Percentiles rank a stretch among this genome's conserved stretches.
phyloP scores from a whole-genome alignment of 2,113 vertebrate species.

The Brachypteracias leptosomus region DNA sequence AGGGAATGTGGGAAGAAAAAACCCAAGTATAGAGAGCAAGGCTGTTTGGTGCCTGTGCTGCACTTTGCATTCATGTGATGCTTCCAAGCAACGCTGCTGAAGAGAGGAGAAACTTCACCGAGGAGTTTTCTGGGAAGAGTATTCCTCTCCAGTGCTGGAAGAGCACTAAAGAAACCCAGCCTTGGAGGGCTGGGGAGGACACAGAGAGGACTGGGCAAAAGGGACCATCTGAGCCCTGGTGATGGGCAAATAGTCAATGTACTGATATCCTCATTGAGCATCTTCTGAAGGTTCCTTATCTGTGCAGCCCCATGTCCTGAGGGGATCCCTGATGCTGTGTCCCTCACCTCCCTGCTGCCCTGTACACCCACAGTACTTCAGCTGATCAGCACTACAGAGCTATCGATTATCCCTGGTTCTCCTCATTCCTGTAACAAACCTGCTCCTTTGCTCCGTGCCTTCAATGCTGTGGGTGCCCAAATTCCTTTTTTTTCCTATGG shows the following conservation, averaged over 20 bases:
- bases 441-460: background rate
- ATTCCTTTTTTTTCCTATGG: background rate
- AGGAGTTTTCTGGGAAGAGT: background rate
- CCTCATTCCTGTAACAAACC: background rate
- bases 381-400: background rate
- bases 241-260: accelerated
- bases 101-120: background rate
- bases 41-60: background rate
- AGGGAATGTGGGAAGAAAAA: background rate
- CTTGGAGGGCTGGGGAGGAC: background rate
- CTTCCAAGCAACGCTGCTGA: background rate
- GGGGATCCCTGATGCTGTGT: background rate
- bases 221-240: background rate
- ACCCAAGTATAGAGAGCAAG: background rate
- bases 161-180: background rate
- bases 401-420: background rate
- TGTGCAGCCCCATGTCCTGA: background rate
- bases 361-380: accelerated
- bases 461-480: background rate
- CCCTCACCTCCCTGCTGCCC: background rate
- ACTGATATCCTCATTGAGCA: background rate
- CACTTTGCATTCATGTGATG: background rate
- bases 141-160: background rate
- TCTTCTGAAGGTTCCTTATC: background rate
- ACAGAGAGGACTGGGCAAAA: background rate